A percentile compares a stretch with the other conserved stretches of the same genome.
These are phyloP conservation scores for Stegodyphus mimosarum DNA, from an alignment of 1,140 invertebrate species.

Conservation along the genomic window DNA sequence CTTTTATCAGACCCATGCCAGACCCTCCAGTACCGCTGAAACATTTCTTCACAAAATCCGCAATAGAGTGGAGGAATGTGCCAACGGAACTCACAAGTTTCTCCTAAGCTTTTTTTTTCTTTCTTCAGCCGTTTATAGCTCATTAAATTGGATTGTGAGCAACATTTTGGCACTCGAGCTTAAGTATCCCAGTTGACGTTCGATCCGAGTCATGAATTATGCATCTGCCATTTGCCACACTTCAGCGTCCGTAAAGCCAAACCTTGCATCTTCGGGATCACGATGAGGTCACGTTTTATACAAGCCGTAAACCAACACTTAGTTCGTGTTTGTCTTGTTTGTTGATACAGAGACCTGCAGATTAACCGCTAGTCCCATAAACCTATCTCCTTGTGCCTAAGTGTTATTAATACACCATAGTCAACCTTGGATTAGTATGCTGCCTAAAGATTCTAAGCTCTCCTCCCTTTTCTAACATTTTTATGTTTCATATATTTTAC, in stretches of 20 bases:
- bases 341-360: slow-evolving; percentile 14
- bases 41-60: too few species aligned
- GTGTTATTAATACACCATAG: slow-evolving; percentile 10
- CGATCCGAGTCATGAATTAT: slow-evolving; percentile 30
- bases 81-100: too few species aligned
- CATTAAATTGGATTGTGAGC: slow-evolving; percentile 36
- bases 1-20: too few species aligned
- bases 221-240: slow-evolving; percentile 24
- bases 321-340: slow-evolving; percentile 8
- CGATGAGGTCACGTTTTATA: slow-evolving; percentile 11
- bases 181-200: slow-evolving; percentile 8
- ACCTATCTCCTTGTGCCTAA: slow-evolving; percentile 9
- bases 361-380: slow-evolving; percentile 23
- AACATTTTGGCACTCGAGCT: slow-evolving; percentile 5
- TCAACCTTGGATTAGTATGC: slow-evolving; percentile 2
- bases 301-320: slow-evolving; percentile 26
- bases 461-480: not conserved
- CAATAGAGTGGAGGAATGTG: too few species aligned
- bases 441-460: not conserved
- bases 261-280: not conserved
- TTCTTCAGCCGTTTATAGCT: slow-evolving; percentile 15
- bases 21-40: too few species aligned
- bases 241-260: not conserved
- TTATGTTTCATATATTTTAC: not conserved
- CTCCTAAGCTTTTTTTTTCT: too few species aligned